These are phyloP conservation scores for Bombus impatiens DNA, from an alignment of 1,140 invertebrate species.

Conservation along the genomic window DNA sequence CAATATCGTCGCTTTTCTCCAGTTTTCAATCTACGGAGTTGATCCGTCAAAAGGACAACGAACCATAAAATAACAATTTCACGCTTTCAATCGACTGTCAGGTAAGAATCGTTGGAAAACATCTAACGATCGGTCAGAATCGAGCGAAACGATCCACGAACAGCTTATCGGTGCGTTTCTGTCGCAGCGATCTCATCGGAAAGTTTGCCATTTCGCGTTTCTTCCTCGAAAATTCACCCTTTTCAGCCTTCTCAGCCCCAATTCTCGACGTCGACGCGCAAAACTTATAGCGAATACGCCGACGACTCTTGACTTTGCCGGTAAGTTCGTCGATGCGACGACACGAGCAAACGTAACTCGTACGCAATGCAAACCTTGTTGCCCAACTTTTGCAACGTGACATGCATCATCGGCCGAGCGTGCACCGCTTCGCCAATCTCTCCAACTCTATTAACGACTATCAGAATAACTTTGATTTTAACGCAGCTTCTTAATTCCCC, in stretches of 20 bases:
- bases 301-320: constrained; percentile 16
- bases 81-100: background rate
- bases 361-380: constrained; percentile 44
- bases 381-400: constrained; percentile 39
- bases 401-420: constrained; percentile 19
- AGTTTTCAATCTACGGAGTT: background rate
- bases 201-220: background rate
- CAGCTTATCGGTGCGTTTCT: background rate
- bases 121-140: background rate
- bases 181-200: background rate
- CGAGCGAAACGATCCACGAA: background rate
- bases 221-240: constrained; percentile 5
- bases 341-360: constrained; percentile 14
- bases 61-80: background rate
- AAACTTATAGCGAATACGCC: constrained; percentile 33
- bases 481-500: constrained; percentile 17
- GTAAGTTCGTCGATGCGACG: constrained; percentile 24
- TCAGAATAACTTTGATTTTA: constrained; percentile 44
- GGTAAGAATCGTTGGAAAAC: no score
- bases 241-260: background rate
- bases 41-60: background rate
- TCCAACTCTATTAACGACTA: constrained; percentile 35
- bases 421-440: background rate
- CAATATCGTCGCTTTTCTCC: background rate
- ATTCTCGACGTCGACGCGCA: background rate